Evolutionary conservation across 2,797 vertebrate genomes (phyloP).

Genomic region (Sternotherus odoratus): DNA sequence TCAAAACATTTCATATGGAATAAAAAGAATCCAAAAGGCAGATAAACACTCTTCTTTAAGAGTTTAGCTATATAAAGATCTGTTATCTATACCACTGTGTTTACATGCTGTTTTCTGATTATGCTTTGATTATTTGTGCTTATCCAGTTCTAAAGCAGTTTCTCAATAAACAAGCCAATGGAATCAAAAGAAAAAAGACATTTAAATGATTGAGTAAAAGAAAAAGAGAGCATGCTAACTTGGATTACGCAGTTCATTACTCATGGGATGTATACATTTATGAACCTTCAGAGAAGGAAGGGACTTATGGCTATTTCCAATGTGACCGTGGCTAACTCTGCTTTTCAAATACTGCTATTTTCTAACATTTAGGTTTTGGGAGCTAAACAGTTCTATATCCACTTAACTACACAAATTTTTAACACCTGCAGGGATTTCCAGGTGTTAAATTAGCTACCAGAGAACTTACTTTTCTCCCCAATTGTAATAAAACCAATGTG

Average conservation of each 20-base stretch:
- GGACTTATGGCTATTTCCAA: fast-evolving
- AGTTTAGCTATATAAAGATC: background rate
- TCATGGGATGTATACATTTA: background rate
- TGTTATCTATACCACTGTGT: background rate
- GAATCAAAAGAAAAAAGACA: background rate
- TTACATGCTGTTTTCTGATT: background rate
- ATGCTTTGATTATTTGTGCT: background rate
- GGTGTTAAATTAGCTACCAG: background rate
- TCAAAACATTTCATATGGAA: background rate
- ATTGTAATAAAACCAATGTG: background rate
- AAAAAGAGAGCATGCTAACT: background rate
- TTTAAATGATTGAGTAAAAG: background rate
- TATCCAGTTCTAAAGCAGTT: background rate
- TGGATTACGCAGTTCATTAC: background rate
- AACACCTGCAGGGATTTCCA: background rate
- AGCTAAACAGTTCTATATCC: background rate
- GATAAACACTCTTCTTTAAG: background rate
- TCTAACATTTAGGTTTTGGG: background rate
- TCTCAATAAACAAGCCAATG: background rate
- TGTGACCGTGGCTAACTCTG: background rate
- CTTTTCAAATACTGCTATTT: background rate
- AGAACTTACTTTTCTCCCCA: background rate
- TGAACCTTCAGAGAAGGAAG: background rate
- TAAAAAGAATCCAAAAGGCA: background rate
- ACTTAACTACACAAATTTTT: background rate